Conservation (phyloP, 2,797 vertebrate genomes). For the Siniperca undulata region DNA sequence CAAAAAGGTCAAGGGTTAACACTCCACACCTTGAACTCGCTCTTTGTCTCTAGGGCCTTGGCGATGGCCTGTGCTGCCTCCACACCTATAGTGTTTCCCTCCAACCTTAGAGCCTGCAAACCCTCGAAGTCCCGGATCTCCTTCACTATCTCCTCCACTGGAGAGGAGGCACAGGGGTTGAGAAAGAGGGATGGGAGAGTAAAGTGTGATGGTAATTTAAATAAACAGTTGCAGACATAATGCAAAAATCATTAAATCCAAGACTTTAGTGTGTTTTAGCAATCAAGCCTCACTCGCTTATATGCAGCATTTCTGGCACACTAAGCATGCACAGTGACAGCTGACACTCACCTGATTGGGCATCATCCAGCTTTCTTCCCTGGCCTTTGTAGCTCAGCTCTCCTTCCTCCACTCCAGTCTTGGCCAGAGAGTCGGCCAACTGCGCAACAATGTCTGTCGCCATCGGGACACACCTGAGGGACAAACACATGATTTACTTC, state of each 20-base stretch:
- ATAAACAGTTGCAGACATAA: background rate
- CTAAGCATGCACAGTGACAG: background rate
- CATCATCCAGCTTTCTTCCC: constrained; percentile 94
- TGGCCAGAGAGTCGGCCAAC: constrained; percentile 93
- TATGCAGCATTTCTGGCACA: background rate
- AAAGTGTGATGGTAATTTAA: background rate
- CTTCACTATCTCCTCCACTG: constrained; percentile 93
- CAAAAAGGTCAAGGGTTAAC: background rate
- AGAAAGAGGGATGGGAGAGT: background rate
- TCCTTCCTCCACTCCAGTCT: constrained; percentile 90
- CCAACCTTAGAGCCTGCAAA: constrained; percentile 92
- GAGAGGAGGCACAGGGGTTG: constrained; percentile 11
- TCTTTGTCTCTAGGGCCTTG: constrained; percentile 93
- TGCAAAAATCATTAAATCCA: background rate
- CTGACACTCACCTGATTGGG: constrained; percentile 89
- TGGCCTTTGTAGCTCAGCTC: constrained; percentile 97
- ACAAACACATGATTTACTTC: constrained; percentile 8
- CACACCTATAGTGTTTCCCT: constrained; percentile 96
- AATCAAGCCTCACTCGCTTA: background rate
- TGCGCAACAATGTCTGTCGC: constrained; percentile 93
- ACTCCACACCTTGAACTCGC: constrained; percentile 89
- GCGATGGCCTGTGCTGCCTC: constrained; percentile 95
- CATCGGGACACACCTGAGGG: constrained; percentile 83
- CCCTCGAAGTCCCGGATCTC: constrained; percentile 91
- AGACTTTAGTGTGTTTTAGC: background rate